phyloP scores from a whole-genome alignment of 2,797 vertebrate species.

The Glossophaga mutica region DNA sequence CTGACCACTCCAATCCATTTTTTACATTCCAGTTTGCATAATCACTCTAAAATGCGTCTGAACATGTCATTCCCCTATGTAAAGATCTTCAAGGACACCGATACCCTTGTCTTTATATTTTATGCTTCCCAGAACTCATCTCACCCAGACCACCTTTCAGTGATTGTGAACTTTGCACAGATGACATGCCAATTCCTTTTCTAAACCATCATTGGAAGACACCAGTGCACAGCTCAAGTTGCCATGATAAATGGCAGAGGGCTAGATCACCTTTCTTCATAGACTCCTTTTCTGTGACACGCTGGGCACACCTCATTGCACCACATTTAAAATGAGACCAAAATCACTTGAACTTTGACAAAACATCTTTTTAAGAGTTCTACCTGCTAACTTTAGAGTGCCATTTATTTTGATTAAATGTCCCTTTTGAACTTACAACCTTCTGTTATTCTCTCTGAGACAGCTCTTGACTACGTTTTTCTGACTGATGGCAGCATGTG shows the following conservation, averaged over 20 bases:
- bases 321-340: constrained; percentile 40
- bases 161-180: not conserved
- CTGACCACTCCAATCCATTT: not conserved
- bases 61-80: not conserved
- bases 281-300: constrained; percentile 2
- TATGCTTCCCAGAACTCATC: not conserved
- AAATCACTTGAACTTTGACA: constrained; percentile 58
- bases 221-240: not conserved
- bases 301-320: not conserved
- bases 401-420: constrained; percentile 69
- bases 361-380: not conserved
- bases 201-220: not conserved
- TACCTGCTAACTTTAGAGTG: not conserved
- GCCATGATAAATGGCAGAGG: not conserved
- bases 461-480: constrained; percentile 3
- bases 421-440: constrained; percentile 28
- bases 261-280: not conserved
- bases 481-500: constrained; percentile 5
- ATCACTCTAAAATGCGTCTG: not conserved
- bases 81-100: not conserved
- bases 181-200: not conserved
- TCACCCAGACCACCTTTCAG: not conserved
- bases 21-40: not conserved
- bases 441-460: constrained; percentile 61
- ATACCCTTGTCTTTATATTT: not conserved